Evolutionary conservation across 1,140 invertebrate genomes (phyloP).

Genomic region (Atta texana): DNA sequence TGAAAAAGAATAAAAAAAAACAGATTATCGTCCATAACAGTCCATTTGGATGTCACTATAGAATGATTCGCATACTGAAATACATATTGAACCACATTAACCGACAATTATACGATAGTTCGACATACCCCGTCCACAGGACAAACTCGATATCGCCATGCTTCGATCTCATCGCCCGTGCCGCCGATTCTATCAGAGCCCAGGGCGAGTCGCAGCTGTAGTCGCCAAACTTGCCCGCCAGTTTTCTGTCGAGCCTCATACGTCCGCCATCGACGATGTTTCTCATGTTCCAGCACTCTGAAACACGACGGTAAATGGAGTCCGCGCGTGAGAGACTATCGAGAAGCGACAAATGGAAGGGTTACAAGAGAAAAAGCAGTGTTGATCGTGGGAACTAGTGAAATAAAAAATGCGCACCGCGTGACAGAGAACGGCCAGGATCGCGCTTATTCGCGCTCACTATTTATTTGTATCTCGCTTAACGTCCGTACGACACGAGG

Average conservation of each 20-base stretch:
- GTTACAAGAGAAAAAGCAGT: background rate
- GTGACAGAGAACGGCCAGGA: background rate
- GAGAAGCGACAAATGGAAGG: background rate
- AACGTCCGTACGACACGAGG: constrained; percentile 67
- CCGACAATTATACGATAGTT: constrained; percentile 12
- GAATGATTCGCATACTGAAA: constrained; percentile 35
- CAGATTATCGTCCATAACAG: background rate
- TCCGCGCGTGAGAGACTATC: background rate
- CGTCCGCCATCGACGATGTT: constrained; percentile 78
- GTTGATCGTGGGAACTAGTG: constrained; percentile 4
- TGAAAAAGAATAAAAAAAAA: background rate
- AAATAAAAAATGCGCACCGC: background rate
- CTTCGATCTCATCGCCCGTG: constrained; percentile 92
- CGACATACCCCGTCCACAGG: constrained; percentile 94
- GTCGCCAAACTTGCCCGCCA: constrained; percentile 91
- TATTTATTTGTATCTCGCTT: constrained; percentile 39
- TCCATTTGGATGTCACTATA: constrained; percentile 29
- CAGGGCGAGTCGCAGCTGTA: constrained; percentile 96
- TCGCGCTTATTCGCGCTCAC: background rate
- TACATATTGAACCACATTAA: constrained; percentile 27
- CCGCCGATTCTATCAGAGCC: constrained; percentile 93
- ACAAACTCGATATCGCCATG: constrained; percentile 95
- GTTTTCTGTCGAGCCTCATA: constrained; percentile 82
- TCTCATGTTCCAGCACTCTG: constrained; percentile 85
- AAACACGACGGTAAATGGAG: constrained; percentile 54